A percentile compares a stretch with the other conserved stretches of the same genome.
phyloP scores from a whole-genome alignment of 2,888 invertebrate genomes.

The Tuberolachnus salignus region DNA sequence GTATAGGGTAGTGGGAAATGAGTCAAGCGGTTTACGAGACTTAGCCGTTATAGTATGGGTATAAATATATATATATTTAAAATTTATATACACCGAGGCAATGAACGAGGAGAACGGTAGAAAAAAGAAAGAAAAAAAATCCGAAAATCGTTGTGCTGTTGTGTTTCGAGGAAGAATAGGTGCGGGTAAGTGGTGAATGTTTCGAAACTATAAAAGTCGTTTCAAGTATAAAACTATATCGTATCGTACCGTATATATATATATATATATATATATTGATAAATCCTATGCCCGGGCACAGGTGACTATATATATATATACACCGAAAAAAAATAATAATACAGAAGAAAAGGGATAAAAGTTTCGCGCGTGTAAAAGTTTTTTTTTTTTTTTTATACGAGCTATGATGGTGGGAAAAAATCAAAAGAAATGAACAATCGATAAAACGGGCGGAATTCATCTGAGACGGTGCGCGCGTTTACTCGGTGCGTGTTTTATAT shows the following conservation, averaged over 20 bases:
- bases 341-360: neutral
- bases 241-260: no score
- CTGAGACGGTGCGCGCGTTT: neutral
- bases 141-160: neutral
- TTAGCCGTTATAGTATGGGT: neutral
- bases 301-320: neutral
- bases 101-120: neutral
- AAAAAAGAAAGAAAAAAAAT: neutral
- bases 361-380: neutral
- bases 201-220: constrained; percentile 22
- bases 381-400: no score
- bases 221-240: constrained; percentile 20
- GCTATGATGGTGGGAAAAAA: no score
- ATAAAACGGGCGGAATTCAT: constrained; percentile 5
- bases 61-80: no score
- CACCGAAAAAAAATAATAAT: constrained; percentile 26
- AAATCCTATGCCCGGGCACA: neutral
- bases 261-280: constrained; percentile 1
- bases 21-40: constrained; percentile 11
- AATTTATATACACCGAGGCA: neutral
- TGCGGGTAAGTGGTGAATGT: neutral
- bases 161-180: neutral
- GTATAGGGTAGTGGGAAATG: neutral
- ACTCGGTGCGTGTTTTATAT: no score
- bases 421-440: neutral